Evolutionary conservation across 1,140 invertebrate species (phyloP).

Genomic region (Drosophila albomicans): DNA sequence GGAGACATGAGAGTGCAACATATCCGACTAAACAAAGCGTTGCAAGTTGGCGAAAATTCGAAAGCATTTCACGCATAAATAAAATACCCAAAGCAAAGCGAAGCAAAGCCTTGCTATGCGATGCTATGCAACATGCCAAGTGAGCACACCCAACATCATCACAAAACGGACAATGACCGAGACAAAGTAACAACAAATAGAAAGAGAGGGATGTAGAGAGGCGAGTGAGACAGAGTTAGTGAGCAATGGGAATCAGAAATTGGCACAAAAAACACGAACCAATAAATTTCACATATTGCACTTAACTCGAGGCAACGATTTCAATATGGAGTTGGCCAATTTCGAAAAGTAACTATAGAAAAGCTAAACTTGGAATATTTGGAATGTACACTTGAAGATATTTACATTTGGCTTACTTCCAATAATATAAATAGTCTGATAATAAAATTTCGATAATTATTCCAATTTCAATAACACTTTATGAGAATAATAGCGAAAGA

Average conservation of each 20-base stretch:
- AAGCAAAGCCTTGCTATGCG: slow-evolving; percentile 32
- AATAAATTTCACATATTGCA: slow-evolving; percentile 46
- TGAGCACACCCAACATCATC: slow-evolving; percentile 21
- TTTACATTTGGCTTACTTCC: neutral
- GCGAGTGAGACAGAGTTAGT: neutral
- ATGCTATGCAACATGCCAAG: slow-evolving; percentile 46
- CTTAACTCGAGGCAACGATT: slow-evolving; percentile 41
- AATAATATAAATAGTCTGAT: too few species aligned
- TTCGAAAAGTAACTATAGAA: neutral
- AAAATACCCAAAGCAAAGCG: slow-evolving; percentile 53
- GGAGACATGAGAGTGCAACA: slow-evolving; percentile 30
- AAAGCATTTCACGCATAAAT: slow-evolving; percentile 71
- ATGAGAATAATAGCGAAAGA: too few species aligned
- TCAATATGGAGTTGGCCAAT: slow-evolving; percentile 31
- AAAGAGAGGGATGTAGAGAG: neutral
- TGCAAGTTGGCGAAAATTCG: slow-evolving; percentile 57
- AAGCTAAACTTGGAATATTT: neutral
- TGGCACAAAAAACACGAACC: slow-evolving; percentile 25
- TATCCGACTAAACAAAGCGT: slow-evolving; percentile 34
- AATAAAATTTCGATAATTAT: too few species aligned
- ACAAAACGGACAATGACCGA: slow-evolving; percentile 49
- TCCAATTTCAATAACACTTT: too few species aligned
- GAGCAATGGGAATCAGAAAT: neutral
- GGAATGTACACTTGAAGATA: too few species aligned
- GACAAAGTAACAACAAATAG: slow-evolving; percentile 17